phyloP scores from a whole-genome alignment of 2,113 vertebrate genomes.

The Amazona vittata region DNA sequence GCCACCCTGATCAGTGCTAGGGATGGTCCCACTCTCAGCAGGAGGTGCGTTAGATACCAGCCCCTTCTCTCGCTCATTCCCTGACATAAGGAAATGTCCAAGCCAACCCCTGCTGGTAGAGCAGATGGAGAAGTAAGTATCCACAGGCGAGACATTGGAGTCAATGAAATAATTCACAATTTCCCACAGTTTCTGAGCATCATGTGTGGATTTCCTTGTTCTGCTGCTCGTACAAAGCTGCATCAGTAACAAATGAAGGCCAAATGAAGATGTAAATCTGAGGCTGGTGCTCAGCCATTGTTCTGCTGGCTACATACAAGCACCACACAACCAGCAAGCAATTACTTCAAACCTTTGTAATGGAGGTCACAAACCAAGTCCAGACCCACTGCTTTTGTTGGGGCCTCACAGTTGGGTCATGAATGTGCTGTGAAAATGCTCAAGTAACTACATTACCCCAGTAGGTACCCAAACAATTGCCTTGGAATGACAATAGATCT shows the following conservation, averaged over 20 bases:
- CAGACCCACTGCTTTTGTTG: neutral
- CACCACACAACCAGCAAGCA: neutral
- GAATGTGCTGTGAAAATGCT: neutral
- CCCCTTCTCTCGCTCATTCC: neutral
- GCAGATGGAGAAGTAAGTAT: neutral
- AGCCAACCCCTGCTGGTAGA: neutral
- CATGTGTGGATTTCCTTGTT: fast-evolving
- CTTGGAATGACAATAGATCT: neutral
- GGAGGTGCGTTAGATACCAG: neutral
- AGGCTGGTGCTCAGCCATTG: neutral
- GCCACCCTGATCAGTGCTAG: neutral
- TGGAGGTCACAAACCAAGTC: neutral
- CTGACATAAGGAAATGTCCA: neutral
- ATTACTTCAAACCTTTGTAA: fast-evolving
- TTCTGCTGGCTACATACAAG: neutral
- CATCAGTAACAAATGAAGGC: neutral
- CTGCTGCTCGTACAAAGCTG: neutral
- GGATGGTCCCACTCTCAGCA: neutral
- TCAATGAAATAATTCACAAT: neutral
- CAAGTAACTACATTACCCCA: neutral
- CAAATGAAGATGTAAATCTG: neutral
- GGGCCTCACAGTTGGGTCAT: neutral
- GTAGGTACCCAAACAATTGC: neutral
- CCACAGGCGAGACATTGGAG: neutral
- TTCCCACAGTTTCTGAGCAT: fast-evolving